Percentiles rank a stretch among this genome's conserved stretches.
phyloP scores from a whole-genome alignment of 2,113 vertebrate genomes.

The Paratilapia polleni region DNA sequence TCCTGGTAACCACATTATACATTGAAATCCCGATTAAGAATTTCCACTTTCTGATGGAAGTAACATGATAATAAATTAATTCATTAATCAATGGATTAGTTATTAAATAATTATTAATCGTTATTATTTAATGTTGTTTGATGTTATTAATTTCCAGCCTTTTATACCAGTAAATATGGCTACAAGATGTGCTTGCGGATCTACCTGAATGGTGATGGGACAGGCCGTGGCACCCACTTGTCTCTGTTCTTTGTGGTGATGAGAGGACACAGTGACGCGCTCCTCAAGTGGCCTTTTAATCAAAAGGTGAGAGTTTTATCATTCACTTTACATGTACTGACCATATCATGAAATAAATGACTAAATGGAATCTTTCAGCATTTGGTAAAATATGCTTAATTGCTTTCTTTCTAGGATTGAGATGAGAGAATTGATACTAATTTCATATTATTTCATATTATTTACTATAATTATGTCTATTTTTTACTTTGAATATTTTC shows the following conservation, averaged over 20 bases:
- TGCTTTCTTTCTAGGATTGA: too few species aligned
- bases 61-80: background rate
- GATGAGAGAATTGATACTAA: too few species aligned
- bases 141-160: conserved; percentile 79
- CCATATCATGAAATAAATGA: too few species aligned
- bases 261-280: conserved; percentile 91
- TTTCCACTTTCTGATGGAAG: background rate
- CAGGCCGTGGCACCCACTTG: conserved; percentile 91
- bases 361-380: too few species aligned
- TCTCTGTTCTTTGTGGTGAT: conserved; percentile 99
- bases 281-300: conserved; percentile 97
- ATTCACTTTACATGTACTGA: background rate
- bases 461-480: too few species aligned
- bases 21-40: background rate
- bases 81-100: too few species aligned
- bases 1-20: conserved; percentile 81
- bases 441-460: too few species aligned
- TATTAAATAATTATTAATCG: background rate
- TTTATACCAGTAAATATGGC: conserved; percentile 97
- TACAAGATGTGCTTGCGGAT: conserved; percentile 98
- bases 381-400: too few species aligned
- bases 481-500: too few species aligned
- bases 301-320: conserved; percentile 87
- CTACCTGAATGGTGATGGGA: conserved; percentile 96
- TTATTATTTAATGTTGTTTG: conserved; percentile 21